Conservation (phyloP, 2,113 vertebrate genomes). For the Catharus fuscescens region DNA sequence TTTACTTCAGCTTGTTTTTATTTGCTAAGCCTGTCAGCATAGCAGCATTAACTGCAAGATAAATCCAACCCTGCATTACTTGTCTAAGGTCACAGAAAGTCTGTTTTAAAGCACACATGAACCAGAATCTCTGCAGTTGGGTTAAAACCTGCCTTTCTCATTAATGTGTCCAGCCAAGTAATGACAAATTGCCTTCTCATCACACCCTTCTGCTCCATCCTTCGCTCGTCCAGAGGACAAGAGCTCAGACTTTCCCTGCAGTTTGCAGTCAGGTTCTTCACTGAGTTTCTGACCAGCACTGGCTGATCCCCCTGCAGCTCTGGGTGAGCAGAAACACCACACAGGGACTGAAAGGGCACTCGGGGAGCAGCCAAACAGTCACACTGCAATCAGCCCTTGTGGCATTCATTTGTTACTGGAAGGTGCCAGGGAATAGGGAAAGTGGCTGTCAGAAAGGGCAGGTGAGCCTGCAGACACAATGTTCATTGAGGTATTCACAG, state of each 20-base stretch:
- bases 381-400: neutral
- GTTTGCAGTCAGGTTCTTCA: neutral
- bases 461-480: neutral
- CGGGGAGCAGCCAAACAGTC: neutral
- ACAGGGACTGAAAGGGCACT: neutral
- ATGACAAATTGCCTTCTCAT: neutral
- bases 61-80: neutral
- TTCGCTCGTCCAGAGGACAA: neutral
- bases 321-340: neutral
- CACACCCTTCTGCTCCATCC: neutral
- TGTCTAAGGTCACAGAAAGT: neutral
- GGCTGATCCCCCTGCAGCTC: neutral
- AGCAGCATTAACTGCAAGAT: neutral
- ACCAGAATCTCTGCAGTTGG: neutral
- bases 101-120: neutral
- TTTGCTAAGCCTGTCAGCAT: constrained; percentile 16
- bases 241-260: neutral
- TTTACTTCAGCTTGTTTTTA: constrained; percentile 39
- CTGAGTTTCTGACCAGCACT: neutral
- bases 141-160: neutral
- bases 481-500: neutral
- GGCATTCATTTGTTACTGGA: neutral
- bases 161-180: neutral
- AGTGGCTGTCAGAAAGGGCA: neutral
- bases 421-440: neutral